Evolutionary conservation across 2,888 invertebrate genomes (phyloP), one percentile per base, ranked within the genome.

Genomic region (Heliconius cydno): DNA sequence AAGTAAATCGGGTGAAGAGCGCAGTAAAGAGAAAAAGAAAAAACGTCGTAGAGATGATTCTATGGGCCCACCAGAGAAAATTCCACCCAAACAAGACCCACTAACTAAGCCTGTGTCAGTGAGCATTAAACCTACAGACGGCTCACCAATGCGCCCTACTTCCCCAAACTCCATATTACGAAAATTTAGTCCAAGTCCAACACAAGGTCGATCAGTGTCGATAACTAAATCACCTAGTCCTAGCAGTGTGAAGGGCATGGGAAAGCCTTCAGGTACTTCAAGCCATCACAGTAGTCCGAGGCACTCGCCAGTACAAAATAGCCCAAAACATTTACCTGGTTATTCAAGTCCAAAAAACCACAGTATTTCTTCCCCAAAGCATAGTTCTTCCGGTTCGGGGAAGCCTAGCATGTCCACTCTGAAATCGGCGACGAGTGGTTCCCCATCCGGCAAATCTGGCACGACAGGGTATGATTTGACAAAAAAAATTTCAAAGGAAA

Each of bases 381-480:
- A 98, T 85, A 95, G 96, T 85, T 96, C 96, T 38, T 96, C 96
- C 0, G 96, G 97, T 79, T 97, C 97, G 1, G 98, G 98, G 0
- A 98, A 98, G 88, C 98, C 98, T 0, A 98, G 98, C 87, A 98
- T 98, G 97, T 98, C 98, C 0, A 96, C 98, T 0, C 91, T 98
- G 34, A 98, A 98, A 88, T 98, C 97, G 63, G 98, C 98, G 1
- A 96, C 97, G 1, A 96, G 96, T 86, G 94, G 95, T 12, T 97
- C 97, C 3, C 97, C 97, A 2, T 96, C 96, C n/a, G 96, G 96
- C 46, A 96, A 96, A 88, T 95, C 95, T 19, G 91, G 92, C 0
- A 92, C 94, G 7, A 95, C 95, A 46, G 95, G 96, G 30, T 96
- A 96, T 84, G 95, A 95, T 80, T 89, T 95, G 10, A 90, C 95